Base-by-base conservation (phyloP, 53 echinoderm and acorn worm genomes). In the Echinometra lucunter region DNA sequence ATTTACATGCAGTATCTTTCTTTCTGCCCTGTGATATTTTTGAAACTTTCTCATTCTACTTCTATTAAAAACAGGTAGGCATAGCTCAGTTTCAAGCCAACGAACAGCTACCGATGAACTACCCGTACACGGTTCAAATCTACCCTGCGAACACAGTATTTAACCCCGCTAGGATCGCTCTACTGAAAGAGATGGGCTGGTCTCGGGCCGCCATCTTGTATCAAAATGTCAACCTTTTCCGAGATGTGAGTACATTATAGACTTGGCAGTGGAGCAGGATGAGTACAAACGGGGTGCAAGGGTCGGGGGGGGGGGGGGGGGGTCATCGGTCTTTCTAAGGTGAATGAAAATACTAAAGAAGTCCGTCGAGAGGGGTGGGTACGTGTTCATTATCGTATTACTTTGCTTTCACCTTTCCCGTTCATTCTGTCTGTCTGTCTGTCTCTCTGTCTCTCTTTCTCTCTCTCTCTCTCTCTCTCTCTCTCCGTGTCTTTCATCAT, bases 91-190 rank as follows among this genome's bases (percentile, higher is more conserved):
- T 97, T 47, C 74, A 93, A 56, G 94, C 95, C 0, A 91, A 96
- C 35, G 91, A 96, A 67, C 38, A 74, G 18, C 89, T 94, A 25
- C 38, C 93, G 37, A 30, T 89, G 53, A 93, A 94, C 45, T 97
- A 97, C 94, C 97, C 97, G 13, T 81, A 95, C 66, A 97, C 97
- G 38, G 94, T 97, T 9, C 97, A 97, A 91, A 97, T 97, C 90
- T 97, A 97, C 93, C 97, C 97, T 17, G 91, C 94, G 63, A 92
- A 93, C 66, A 92, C 95, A 34, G 96, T 97, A 2, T 97, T 97
- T 28, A 97, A 97, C 96, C 97, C 97, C 7, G 97, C 97, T 34
- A 95, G 97, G 93, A 95, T 97, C 34, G 95, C 95, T 35, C 96
- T 97, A 37, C 82, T 97, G 56, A 88, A 96, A 37, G 66, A 88